phyloP scores from a whole-genome alignment of 2,888 invertebrate genomes.

The Agrotis puta region DNA sequence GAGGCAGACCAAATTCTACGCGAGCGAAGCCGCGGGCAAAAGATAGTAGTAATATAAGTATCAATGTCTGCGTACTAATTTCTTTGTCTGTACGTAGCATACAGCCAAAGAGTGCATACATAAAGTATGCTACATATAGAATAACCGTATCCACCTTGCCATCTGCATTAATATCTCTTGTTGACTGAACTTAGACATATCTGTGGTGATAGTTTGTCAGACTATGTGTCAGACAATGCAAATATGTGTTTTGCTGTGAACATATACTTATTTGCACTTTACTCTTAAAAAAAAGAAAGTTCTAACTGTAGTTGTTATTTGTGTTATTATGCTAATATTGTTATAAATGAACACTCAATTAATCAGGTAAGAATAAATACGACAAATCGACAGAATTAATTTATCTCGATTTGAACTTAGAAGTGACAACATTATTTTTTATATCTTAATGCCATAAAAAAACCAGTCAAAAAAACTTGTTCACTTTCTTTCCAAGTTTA shows the following conservation, averaged over 20 bases:
- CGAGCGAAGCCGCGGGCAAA: too few species aligned
- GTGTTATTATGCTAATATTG: slow-evolving; percentile 3
- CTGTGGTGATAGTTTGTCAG: neutral
- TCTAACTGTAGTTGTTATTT: neutral
- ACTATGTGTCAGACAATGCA: neutral
- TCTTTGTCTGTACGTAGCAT: too few species aligned
- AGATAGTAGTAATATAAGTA: too few species aligned
- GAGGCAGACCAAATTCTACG: too few species aligned
- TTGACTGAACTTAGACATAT: too few species aligned
- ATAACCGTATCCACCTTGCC: too few species aligned
- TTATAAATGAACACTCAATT: neutral
- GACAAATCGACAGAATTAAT: slow-evolving; percentile 5
- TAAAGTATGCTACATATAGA: too few species aligned
- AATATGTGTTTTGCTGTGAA: neutral
- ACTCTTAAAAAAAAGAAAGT: slow-evolving; percentile 14
- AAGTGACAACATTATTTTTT: slow-evolving; percentile 2
- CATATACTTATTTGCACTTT: neutral
- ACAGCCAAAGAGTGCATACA: too few species aligned
- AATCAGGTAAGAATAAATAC: slow-evolving; percentile 5
- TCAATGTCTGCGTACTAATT: too few species aligned
- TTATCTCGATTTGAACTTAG: neutral
- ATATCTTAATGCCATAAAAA: neutral
- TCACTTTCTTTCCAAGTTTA: slow-evolving; percentile 16
- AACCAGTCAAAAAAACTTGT: neutral
- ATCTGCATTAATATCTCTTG: too few species aligned